phyloP scores from a whole-genome alignment of 2,888 invertebrate species.

The Arctia plantaginis region DNA sequence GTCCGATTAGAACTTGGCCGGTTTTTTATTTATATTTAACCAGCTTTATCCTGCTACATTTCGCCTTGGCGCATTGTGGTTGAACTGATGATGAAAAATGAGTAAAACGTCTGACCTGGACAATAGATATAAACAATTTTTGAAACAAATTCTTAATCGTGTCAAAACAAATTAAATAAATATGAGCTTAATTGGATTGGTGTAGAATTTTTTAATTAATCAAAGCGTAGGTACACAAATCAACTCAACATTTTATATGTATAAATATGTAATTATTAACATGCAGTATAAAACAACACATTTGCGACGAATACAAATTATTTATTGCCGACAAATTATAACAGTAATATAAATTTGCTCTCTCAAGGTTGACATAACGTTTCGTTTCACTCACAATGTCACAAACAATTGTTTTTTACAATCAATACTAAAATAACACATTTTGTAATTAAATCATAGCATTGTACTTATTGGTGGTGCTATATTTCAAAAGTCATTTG shows the following conservation, averaged over 20 bases:
- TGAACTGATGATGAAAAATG: too few species aligned
- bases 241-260: neutral
- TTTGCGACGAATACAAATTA: neutral
- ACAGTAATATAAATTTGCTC: slow-evolving; percentile 9
- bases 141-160: too few species aligned
- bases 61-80: too few species aligned
- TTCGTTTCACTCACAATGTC: slow-evolving; percentile 27
- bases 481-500: slow-evolving; percentile 48
- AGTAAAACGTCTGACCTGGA: too few species aligned
- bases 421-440: slow-evolving; percentile 38
- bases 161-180: too few species aligned
- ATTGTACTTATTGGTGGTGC: slow-evolving; percentile 39
- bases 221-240: too few species aligned
- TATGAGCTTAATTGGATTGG: too few species aligned
- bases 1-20: too few species aligned
- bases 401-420: slow-evolving; percentile 36
- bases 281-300: neutral
- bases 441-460: slow-evolving; percentile 42
- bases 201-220: too few species aligned
- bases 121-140: too few species aligned
- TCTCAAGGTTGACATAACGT: slow-evolving; percentile 32
- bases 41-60: too few species aligned
- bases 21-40: too few species aligned
- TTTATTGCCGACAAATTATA: slow-evolving; percentile 15
- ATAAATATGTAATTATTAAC: neutral